Evolutionary conservation across 2,113 vertebrate species (phyloP).

Genomic region (Parus major): DNA sequence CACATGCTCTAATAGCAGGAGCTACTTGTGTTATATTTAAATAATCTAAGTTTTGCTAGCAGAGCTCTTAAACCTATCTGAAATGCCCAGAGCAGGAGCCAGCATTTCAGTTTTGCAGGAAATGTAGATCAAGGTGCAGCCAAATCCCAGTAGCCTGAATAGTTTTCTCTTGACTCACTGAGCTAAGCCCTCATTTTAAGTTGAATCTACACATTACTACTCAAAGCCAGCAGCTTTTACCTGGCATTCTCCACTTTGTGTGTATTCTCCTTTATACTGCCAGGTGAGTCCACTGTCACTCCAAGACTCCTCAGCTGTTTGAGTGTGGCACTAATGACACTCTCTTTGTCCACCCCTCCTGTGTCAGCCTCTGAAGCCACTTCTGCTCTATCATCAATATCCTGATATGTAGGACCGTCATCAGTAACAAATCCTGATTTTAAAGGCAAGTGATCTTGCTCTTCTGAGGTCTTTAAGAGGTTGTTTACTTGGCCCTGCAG

Average conservation of each 20-base stretch:
- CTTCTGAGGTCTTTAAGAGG: slow-evolving; percentile 77
- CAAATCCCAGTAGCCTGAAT: background rate
- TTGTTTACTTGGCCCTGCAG: slow-evolving; percentile 86
- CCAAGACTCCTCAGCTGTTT: slow-evolving; percentile 87
- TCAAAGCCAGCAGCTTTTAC: slow-evolving; percentile 67
- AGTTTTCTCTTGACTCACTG: background rate
- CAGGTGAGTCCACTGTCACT: slow-evolving; percentile 78
- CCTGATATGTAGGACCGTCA: background rate
- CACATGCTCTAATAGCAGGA: background rate
- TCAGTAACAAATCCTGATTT: slow-evolving; percentile 34
- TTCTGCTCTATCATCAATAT: slow-evolving; percentile 24
- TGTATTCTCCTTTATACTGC: slow-evolving; percentile 53
- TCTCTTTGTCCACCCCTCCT: slow-evolving; percentile 64
- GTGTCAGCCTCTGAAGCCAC: background rate
- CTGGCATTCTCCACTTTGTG: slow-evolving; percentile 85
- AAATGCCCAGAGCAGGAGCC: background rate
- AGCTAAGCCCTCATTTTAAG: background rate
- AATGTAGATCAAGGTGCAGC: background rate
- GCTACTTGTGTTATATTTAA: background rate
- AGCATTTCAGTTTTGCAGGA: background rate
- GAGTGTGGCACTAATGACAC: slow-evolving; percentile 84
- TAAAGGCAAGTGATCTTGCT: slow-evolving; percentile 39
- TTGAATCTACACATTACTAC: background rate
- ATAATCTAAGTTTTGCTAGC: background rate
- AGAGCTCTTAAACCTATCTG: background rate